Evolutionary conservation across 2,797 vertebrate species (phyloP).

Genomic region (Scomberomorus guttatus): DNA sequence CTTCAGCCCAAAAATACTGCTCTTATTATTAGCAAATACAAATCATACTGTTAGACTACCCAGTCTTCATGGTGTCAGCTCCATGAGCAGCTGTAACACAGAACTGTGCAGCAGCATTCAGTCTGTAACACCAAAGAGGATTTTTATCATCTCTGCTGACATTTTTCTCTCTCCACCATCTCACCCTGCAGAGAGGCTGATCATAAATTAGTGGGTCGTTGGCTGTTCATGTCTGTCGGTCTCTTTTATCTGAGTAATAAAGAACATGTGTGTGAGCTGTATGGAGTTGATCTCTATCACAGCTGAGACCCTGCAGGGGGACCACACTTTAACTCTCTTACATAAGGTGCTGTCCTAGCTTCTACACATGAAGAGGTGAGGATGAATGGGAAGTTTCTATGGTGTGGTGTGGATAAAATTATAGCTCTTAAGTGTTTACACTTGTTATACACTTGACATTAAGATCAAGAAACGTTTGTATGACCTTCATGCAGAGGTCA

Average conservation of each 20-base stretch:
- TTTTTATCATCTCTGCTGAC: conserved; percentile 10
- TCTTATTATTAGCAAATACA: no score
- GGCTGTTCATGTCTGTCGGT: conserved; percentile 61
- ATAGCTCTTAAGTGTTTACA: no score
- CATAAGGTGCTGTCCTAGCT: no score
- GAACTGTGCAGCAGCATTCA: not conserved
- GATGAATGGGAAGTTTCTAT: not conserved
- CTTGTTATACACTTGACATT: no score
- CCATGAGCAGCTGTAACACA: no score
- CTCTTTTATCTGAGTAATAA: conserved; percentile 77
- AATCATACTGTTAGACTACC: no score
- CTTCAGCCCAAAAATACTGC: no score
- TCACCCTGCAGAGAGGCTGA: conserved; percentile 60
- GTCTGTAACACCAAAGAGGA: not conserved
- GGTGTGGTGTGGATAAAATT: no score
- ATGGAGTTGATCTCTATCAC: conserved; percentile 45
- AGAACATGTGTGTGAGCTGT: conserved; percentile 63
- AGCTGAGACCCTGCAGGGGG: conserved; percentile 29
- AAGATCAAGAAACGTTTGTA: no score
- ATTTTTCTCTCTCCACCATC: conserved; percentile 44
- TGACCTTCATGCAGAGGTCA: no score
- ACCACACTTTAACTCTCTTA: no score
- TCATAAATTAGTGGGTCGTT: conserved; percentile 72
- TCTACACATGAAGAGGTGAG: not conserved
- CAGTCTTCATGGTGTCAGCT: no score